A percentile compares a stretch with the other conserved stretches of the same genome.
These are phyloP conservation scores for Enteromius paludinosus DNA, from an alignment of 2,797 vertebrate genomes.

Conservation along the genomic window DNA sequence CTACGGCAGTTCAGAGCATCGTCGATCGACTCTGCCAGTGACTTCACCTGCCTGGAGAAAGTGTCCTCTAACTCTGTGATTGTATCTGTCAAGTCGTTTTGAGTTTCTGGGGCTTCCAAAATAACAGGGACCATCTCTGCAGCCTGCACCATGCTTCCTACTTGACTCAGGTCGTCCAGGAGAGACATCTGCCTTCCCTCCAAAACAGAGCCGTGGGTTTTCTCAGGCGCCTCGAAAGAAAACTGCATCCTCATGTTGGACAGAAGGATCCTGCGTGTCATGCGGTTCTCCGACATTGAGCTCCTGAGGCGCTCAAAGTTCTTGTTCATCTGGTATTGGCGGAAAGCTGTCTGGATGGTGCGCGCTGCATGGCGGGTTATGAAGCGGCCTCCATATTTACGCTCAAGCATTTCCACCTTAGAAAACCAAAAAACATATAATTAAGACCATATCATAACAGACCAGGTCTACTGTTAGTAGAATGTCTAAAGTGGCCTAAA, in stretches of 20 bases:
- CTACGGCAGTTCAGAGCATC: slow-evolving; percentile 95
- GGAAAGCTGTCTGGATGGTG: slow-evolving; percentile 90
- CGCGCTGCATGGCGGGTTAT: slow-evolving; percentile 89
- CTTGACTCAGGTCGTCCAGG: slow-evolving; percentile 83
- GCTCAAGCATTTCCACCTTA: slow-evolving; percentile 92
- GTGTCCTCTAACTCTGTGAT: slow-evolving; percentile 97
- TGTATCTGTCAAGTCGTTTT: slow-evolving; percentile 88
- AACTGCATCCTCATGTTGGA: slow-evolving; percentile 99
- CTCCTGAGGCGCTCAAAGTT: slow-evolving; percentile 89
- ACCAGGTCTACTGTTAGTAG: too few species aligned
- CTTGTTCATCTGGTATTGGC: slow-evolving; percentile 94
- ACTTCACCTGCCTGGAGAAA: slow-evolving; percentile 96
- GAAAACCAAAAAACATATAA: not conserved
- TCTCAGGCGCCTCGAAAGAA: slow-evolving; percentile 96
- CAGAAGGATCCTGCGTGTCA: slow-evolving; percentile 88
- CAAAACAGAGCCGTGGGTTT: slow-evolving; percentile 92
- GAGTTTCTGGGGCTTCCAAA: slow-evolving; percentile 80
- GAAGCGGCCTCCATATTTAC: slow-evolving; percentile 90
- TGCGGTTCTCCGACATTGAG: slow-evolving; percentile 91
- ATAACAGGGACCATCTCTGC: slow-evolving; percentile 80
- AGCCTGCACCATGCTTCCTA: slow-evolving; percentile 81
- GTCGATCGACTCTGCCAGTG: slow-evolving; percentile 94
- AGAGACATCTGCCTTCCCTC: slow-evolving; percentile 93
- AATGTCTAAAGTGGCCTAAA: too few species aligned
- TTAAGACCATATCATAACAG: not conserved